A percentile compares a stretch with the other conserved stretches of the same genome.
These are phyloP conservation scores for Puffinus mauretanicus DNA, from an alignment of 2,113 vertebrate species.

Conservation along the genomic window DNA sequence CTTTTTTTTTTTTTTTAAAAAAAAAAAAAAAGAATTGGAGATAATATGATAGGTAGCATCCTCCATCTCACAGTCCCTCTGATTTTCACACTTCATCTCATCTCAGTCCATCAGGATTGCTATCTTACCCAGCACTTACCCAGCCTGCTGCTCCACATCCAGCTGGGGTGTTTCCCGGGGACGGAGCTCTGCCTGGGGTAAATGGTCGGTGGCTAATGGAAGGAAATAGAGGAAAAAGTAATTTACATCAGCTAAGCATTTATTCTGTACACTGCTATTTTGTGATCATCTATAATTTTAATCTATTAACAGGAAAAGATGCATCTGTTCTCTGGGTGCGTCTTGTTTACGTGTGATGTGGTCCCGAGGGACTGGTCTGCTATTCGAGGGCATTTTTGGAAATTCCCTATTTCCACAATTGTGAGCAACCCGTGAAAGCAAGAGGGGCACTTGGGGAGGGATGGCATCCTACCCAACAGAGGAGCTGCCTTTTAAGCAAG, in stretches of 20 bases:
- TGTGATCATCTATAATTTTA: slow-evolving; percentile 44
- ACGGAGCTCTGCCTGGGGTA: slow-evolving; percentile 3
- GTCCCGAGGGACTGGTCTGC: neutral
- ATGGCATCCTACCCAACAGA: neutral
- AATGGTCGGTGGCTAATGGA: neutral
- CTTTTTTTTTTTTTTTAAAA: neutral
- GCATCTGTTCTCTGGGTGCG: neutral
- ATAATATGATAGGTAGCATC: neutral
- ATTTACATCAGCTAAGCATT: slow-evolving; percentile 6
- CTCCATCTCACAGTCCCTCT: neutral
- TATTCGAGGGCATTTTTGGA: neutral
- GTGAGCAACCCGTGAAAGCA: neutral
- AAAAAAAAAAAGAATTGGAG: neutral
- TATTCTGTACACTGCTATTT: neutral
- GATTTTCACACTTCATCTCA: neutral
- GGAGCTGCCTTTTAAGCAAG: neutral
- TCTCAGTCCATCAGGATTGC: neutral
- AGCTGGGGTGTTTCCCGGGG: neutral
- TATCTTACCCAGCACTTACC: neutral
- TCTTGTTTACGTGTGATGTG: neutral
- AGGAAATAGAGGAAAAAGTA: slow-evolving; percentile 18
- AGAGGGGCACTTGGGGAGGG: neutral
- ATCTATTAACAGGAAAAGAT: slow-evolving; percentile 14
- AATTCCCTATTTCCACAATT: neutral
- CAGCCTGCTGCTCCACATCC: neutral